Evolutionary conservation across 2,113 vertebrate genomes (phyloP), one percentile per base, ranked within the genome.

Genomic region (Dolichallabes microphthalmus): DNA sequence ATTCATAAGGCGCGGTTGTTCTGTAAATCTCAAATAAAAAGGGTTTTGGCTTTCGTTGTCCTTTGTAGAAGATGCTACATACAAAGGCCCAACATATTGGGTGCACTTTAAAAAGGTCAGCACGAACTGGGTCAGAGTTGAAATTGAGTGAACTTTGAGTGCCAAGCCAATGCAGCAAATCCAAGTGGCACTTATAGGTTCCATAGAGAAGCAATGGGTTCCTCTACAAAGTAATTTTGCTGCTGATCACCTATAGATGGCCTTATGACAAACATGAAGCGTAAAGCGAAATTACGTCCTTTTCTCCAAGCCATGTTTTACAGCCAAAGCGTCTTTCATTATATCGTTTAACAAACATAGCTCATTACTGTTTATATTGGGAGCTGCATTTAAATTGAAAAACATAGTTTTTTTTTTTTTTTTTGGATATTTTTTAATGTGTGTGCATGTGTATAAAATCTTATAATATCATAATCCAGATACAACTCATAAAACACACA

Each of bases 81-180:
- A 22, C 14, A 11, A 52, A 4, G 71, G 39, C 39, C 12, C 12
- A 27, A 75, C 45, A 8, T 75, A 75, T 75, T 52, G 22, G 22
- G 50, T 75, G 45, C 45, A 53, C 50, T 52, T 75, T 75, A n/a
- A n/a, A 52, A 75, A 27, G 73, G n/a, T 55, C n/a, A 55, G 52
- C 1, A 10, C 19, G 27, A 53, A 55, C 50, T 30, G 25, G 13
- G 71, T 55, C 8, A 55, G 27, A 76, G 25, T 52, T 27, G 45
- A 77, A 76, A 77, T 57, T 77, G 50, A 30, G 50, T 55, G 74
- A 76, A 76, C 52, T 76, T 76, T 55, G n/a, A 55, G n/a, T 77
- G 3, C 74, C 30, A 17, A 15, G 74, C 15, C 27, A 77, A 55
- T 77, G 74, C 74, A 76, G 53, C 25, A 55, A 76, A 27, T 53